These are phyloP conservation scores for Hippocampus abdominalis DNA, from an alignment of 2,113 vertebrate genomes.

Conservation along the genomic window DNA sequence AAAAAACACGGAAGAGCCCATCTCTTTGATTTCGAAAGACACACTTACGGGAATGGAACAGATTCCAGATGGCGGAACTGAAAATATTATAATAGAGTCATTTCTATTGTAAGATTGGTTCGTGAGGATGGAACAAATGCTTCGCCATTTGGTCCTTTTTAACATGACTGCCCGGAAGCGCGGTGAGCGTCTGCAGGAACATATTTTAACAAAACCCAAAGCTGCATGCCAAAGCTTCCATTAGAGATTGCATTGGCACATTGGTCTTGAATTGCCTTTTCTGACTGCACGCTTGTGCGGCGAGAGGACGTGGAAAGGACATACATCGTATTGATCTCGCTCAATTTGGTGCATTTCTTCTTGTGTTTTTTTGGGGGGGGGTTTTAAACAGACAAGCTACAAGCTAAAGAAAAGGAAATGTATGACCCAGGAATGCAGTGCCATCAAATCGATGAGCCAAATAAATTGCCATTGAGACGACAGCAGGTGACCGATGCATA, in stretches of 20 bases:
- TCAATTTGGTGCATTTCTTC: background rate
- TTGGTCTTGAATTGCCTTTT: conserved; percentile 17
- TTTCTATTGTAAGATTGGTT: background rate
- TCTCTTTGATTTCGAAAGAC: background rate
- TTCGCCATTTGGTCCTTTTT: background rate
- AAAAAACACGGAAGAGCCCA: background rate
- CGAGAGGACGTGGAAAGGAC: conserved; percentile 3
- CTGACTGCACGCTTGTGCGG: conserved; percentile 3
- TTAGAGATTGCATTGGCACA: conserved; percentile 47
- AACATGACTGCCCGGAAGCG: conserved; percentile 1
- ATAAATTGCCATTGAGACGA: conserved; percentile 1
- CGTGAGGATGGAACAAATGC: background rate
- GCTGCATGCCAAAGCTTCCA: conserved; percentile 48
- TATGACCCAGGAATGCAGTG: background rate
- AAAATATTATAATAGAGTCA: background rate
- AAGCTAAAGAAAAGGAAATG: conserved; percentile 20
- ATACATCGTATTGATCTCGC: conserved; percentile 45
- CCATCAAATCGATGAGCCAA: conserved; percentile 15
- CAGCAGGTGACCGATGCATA: conserved; percentile 5
- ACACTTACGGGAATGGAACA: background rate
- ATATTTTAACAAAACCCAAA: conserved; percentile 11
- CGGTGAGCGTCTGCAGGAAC: conserved; percentile 28
- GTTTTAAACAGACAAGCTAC: conserved; percentile 1
- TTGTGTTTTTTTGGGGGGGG: background rate
- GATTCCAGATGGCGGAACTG: background rate